Base-by-base conservation (phyloP, 1,140 invertebrate genomes). In the Pomacea maculata region DNA sequence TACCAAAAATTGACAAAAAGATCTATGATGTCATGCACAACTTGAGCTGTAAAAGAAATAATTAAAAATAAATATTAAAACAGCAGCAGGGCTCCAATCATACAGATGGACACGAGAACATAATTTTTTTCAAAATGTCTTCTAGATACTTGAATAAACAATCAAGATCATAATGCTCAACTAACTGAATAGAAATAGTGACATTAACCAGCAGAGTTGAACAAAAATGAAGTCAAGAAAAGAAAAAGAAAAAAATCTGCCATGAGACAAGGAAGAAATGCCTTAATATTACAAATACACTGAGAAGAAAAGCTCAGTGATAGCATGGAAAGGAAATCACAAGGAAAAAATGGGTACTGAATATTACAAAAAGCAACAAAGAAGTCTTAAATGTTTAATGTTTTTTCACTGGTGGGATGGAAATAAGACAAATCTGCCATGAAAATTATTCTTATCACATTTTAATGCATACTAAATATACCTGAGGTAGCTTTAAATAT, bases 1-100 rank as follows among this genome's bases (percentile, higher is more conserved):
- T 78, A 78, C 77, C 77, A n/a, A 71, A 78, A 78, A 65, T 70
- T 65, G 77, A 70, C 70, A 70, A 70, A 78, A 78, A 19, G 57
- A 67, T 68, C 65, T 68, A 57, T 78, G 65, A 54, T 11, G 77
- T 78, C 77, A 78, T 78, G 77, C 77, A 78, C 70, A 70, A 17
- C 57, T 67, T 78, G 77, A 57, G 77, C 77, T 78, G 77, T 54
- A 78, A 78, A 78, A 77, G 64, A 77, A 71, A 71, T 63, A 34
- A 25, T 63, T 57, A 57, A 9, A 75, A 63, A 76, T 19, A 25
- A 76, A 76, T 34, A 70, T 70, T 34, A 70, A 70, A 25, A 11
- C 17, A 17, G 17, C 17, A 65, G n/a, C 17, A 65, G n/a, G n/a
- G n/a, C 64, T 17, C 64, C 17, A 65, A n/a, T 65, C 7, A 65